Percentiles rank a stretch among this genome's conserved stretches.
Evolutionary conservation across 2,797 vertebrate species (phyloP).

Genomic region (Bucorvus abyssinicus): DNA sequence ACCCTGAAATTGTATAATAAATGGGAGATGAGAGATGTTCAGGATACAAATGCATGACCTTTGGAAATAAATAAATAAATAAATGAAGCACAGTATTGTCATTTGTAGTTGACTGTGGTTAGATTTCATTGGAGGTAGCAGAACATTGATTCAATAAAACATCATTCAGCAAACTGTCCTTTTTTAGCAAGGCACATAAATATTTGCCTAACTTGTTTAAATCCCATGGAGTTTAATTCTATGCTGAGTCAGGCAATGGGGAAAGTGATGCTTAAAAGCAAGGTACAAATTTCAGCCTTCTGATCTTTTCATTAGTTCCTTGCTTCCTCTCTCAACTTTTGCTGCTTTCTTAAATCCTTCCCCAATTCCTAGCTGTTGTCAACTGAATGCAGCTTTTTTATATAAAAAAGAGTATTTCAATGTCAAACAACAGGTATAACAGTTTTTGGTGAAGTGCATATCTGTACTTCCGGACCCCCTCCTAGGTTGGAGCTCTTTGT

Average conservation of each 20-base stretch:
- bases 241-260: background rate
- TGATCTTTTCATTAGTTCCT: background rate
- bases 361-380: background rate
- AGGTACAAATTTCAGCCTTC: background rate
- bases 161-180: background rate
- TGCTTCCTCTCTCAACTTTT: background rate
- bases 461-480: rapidly evolving
- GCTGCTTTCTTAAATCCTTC: background rate
- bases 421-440: background rate
- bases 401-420: background rate
- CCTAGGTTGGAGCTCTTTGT: background rate
- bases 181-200: constrained; percentile 19
- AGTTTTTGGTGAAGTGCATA: background rate
- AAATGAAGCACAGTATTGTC: constrained; percentile 2
- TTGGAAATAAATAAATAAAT: constrained; percentile 43
- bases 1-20: constrained; percentile 55
- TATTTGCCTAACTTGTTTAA: constrained; percentile 35
- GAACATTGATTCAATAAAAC: constrained; percentile 8
- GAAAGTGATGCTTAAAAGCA: background rate
- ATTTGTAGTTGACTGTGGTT: background rate
- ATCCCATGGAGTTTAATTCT: background rate
- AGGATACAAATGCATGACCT: constrained; percentile 51
- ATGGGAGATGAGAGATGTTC: background rate
- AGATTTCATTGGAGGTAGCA: constrained; percentile 5
- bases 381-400: background rate